phyloP scores from a whole-genome alignment of 1,140 invertebrate genomes.

The Trinorchestia longiramus region DNA sequence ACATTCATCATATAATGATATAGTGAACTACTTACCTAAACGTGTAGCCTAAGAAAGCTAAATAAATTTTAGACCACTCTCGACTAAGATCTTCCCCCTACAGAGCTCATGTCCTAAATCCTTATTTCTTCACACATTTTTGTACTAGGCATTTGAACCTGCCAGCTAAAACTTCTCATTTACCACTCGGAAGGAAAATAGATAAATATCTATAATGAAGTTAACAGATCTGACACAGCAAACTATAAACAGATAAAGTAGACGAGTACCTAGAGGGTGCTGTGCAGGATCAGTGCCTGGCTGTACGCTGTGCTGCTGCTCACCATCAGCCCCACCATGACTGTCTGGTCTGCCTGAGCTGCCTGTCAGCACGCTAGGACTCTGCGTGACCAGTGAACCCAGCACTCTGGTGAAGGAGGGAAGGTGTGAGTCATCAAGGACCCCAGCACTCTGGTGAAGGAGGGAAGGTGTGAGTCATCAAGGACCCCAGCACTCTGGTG shows the following conservation, averaged over 20 bases:
- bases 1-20: no score
- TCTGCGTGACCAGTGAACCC: background rate
- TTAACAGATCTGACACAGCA: no score
- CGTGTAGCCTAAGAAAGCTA: background rate
- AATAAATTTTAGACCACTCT: background rate
- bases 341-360: background rate
- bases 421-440: no score
- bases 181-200: background rate
- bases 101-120: background rate
- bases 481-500: no score
- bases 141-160: background rate
- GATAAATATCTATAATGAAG: background rate
- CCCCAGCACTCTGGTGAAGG: no score
- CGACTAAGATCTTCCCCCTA: no score
- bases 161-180: background rate
- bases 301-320: background rate
- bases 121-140: background rate
- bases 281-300: background rate
- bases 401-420: background rate
- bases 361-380: slow-evolving; percentile 4
- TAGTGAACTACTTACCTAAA: background rate
- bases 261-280: background rate
- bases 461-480: no score
- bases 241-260: no score
- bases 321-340: background rate